Evolutionary conservation across 1,140 invertebrate genomes (phyloP), one percentile per base, ranked within the genome.

Genomic region (Drosophila virilis): DNA sequence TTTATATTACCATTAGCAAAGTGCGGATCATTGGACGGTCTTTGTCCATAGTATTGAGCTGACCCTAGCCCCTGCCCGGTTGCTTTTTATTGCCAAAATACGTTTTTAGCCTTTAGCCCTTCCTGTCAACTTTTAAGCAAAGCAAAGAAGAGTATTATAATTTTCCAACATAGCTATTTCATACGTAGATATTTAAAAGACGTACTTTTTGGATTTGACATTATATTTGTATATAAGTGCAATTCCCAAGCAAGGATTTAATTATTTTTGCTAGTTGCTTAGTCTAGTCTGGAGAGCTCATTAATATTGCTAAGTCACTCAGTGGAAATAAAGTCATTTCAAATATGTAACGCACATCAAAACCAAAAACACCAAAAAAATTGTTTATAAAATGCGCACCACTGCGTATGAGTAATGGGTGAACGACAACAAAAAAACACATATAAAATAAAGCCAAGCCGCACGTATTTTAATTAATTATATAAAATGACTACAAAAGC

Each of bases 1-100:
- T 88, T 89, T 88, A 88, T 88, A 74, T 76, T n/a, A 51, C 73
- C 83, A 88, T 88, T 88, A 88, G 76, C 64, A 45, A 17, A 77
- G 77, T 77, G 59, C 66, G 73, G 66, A 66, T 88, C 73, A 83
- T 79, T 86, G 75, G 61, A 45, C 58, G 66, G 42, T 48, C 12
- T 60, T 52, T 60, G 32, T 15, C 35, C 48, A n/a, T 3, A 57
- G 28, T 38, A 12, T 13, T 54, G 40, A 7, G 54, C 13, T 50
- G 59, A 33, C 38, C n/a, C 37, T 28, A 46, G 12, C 9, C 9
- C 48, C 28, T 32, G 10, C 5, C 52, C 42, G 48, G 37, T 48
- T 42, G 61, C 43, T 33, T 35, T 50, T 62, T 61, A 50, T 55
- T 38, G 70, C 64, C 62, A 40, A 45, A 59, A 59, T 45, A 46